Evolutionary conservation across 35 echinoderm and acorn worm species (phyloP).

Genomic region (Apostichopus japonicus): DNA sequence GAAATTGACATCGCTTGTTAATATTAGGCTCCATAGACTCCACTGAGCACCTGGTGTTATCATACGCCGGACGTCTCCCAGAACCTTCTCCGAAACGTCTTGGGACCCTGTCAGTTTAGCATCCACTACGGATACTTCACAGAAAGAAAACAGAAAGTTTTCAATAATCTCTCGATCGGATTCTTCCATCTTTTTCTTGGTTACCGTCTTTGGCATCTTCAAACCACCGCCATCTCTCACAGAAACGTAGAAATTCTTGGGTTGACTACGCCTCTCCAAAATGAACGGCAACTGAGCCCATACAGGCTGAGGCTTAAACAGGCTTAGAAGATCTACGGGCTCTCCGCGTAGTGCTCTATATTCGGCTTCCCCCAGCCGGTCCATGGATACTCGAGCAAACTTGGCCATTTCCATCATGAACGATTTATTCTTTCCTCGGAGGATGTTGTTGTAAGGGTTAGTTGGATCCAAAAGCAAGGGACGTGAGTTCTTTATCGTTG

Average conservation of each 20-base stretch:
- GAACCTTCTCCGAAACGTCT: neutral
- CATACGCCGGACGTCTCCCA: neutral
- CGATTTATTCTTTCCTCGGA: neutral
- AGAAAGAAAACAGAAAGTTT: conserved; percentile 42
- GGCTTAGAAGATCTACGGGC: neutral
- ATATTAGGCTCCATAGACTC: no score
- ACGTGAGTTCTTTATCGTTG: neutral
- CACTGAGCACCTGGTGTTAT: no score
- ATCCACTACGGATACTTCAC: neutral
- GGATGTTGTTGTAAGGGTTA: conserved; percentile 50
- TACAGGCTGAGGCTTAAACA: conserved; percentile 18
- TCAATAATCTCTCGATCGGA: neutral
- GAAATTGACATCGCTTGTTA: no score
- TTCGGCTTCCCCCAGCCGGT: conserved; percentile 18
- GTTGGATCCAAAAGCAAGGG: conserved; percentile 47
- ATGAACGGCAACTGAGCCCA: neutral
- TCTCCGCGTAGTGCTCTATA: neutral
- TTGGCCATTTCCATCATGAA: conserved; percentile 17
- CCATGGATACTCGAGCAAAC: neutral
- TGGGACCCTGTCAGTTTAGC: neutral
- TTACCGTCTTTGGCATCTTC: conserved; percentile 30
- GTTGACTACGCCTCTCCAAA: neutral
- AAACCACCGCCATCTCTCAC: neutral
- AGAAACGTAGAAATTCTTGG: neutral
- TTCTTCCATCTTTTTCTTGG: neutral